These are phyloP conservation scores for Phymanthus crucifer DNA, from an alignment of 92 coral and sea anemone genomes.

Conservation along the genomic window DNA sequence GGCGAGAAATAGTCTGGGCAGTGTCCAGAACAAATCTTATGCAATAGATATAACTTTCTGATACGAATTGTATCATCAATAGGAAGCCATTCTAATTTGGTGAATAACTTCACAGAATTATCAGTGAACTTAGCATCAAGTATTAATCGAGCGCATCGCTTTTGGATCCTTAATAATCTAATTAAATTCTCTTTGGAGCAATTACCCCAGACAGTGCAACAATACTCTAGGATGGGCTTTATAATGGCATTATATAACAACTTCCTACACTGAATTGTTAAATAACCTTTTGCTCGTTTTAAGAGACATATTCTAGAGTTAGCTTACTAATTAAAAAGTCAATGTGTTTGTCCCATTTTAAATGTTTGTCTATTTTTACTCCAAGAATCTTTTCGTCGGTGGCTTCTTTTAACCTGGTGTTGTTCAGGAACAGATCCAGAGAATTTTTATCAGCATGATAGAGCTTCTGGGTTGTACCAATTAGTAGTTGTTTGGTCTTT, in stretches of 20 bases:
- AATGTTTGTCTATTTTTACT: background rate
- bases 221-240: slow-evolving; percentile 17
- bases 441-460: slow-evolving; percentile 5
- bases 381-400: slow-evolving; percentile 5
- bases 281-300: slow-evolving; percentile 6
- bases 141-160: slow-evolving; percentile 31
- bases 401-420: slow-evolving; percentile 26
- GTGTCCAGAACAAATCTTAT: slow-evolving; percentile 19
- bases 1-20: slow-evolving; percentile 18
- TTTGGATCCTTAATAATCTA: slow-evolving; percentile 21
- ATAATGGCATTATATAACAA: slow-evolving; percentile 28
- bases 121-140: slow-evolving; percentile 4
- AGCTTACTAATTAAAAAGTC: slow-evolving; percentile 24
- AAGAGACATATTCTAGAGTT: slow-evolving; percentile 20
- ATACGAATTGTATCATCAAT: slow-evolving; percentile 12
- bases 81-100: slow-evolving; percentile 31
- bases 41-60: slow-evolving; percentile 21
- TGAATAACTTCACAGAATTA: background rate
- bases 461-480: slow-evolving; percentile 36
- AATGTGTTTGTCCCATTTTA: too few species aligned
- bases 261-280: slow-evolving; percentile 15
- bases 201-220: slow-evolving; percentile 30
- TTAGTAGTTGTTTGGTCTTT: slow-evolving; percentile 39
- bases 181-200: too few species aligned
- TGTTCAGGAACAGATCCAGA: slow-evolving; percentile 17